phyloP scores from a whole-genome alignment of 2,113 vertebrate genomes.

The Eudyptes chrysolophus region DNA sequence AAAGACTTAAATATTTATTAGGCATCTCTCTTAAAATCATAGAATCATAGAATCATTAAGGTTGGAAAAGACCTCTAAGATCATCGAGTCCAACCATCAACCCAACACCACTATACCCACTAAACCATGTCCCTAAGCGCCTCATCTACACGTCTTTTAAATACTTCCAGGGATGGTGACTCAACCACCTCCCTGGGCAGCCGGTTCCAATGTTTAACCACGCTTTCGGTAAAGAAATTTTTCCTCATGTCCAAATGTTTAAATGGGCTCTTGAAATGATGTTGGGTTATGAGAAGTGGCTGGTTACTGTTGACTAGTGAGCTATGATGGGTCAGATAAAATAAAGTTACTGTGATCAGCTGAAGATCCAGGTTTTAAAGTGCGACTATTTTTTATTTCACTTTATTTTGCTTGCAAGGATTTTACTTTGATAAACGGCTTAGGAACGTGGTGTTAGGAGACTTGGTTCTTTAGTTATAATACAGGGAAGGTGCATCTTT shows the following conservation, averaged over 20 bases:
- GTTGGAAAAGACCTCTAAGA: too few species aligned
- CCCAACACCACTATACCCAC: too few species aligned
- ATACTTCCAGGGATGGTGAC: too few species aligned
- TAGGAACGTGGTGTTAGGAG: background rate
- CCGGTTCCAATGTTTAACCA: too few species aligned
- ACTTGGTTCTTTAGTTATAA: background rate
- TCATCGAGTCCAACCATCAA: too few species aligned
- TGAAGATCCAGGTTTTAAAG: background rate
- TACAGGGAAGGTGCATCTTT: background rate
- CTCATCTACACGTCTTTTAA: too few species aligned
- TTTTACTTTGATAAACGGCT: background rate
- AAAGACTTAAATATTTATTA: background rate
- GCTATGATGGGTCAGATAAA: background rate
- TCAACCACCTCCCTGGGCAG: too few species aligned
- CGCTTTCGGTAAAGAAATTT: too few species aligned
- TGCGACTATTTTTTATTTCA: background rate
- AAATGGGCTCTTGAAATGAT: background rate
- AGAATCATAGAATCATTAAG: too few species aligned
- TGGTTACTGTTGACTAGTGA: background rate
- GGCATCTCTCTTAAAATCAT: background rate
- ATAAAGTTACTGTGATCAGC: background rate
- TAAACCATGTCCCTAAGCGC: too few species aligned
- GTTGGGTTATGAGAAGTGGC: background rate
- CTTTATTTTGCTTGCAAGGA: background rate
- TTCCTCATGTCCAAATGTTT: background rate